Conservation (phyloP, 2,113 vertebrate species). For the Leucopternis melanops region DNA sequence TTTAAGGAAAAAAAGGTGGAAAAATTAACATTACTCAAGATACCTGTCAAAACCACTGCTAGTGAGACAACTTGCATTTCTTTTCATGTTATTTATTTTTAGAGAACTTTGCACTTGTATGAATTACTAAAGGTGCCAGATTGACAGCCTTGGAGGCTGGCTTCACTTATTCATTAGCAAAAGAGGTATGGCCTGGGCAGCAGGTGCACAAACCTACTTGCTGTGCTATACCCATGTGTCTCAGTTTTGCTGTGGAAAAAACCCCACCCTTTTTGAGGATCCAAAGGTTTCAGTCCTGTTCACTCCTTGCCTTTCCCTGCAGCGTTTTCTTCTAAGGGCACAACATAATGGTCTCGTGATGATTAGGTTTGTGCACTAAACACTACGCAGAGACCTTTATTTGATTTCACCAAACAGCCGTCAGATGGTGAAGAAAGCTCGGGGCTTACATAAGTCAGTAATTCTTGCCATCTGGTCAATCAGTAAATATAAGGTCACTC, state of each 20-base stretch:
- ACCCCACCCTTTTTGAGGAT: neutral
- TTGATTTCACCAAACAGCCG: neutral
- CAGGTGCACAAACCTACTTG: neutral
- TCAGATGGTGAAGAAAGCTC: conserved; percentile 31
- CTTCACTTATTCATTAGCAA: conserved; percentile 10
- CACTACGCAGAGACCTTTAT: neutral
- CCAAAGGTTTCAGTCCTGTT: neutral
- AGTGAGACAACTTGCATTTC: neutral
- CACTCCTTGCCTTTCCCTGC: neutral
- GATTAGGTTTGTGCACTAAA: neutral
- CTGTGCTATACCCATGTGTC: neutral
- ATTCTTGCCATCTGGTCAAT: conserved; percentile 48
- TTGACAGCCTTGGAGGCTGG: conserved; percentile 29
- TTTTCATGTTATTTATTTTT: conserved; percentile 26
- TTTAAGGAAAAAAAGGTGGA: neutral
- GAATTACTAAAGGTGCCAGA: neutral
- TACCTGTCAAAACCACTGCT: conserved; percentile 1
- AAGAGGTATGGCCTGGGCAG: neutral
- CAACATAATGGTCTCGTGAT: neutral
- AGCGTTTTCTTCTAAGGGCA: neutral
- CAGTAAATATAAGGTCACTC: conserved; percentile 40
- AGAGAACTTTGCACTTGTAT: neutral
- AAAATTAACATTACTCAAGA: neutral
- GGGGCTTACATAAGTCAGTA: conserved; percentile 31
- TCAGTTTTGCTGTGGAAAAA: neutral